A percentile compares a stretch with the other conserved stretches of the same genome.
Evolutionary conservation across 2,113 vertebrate genomes (phyloP).

Genomic region (Laticauda colubrina): DNA sequence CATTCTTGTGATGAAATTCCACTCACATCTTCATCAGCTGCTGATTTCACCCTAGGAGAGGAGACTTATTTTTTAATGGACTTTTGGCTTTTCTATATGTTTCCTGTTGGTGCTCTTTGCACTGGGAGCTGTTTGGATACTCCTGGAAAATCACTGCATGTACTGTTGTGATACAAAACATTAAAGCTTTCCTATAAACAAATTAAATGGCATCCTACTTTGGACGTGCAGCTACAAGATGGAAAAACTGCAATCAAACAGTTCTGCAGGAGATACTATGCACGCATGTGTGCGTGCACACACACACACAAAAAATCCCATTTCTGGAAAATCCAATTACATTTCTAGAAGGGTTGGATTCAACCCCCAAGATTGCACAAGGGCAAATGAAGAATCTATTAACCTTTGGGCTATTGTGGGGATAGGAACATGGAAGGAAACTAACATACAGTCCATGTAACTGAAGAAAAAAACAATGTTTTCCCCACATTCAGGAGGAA

Average conservation of each 20-base stretch:
- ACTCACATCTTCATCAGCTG: neutral
- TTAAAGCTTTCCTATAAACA: constrained; percentile 50
- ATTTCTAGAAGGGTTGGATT: constrained; percentile 68
- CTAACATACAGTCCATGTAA: constrained; percentile 68
- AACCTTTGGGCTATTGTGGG: constrained; percentile 61
- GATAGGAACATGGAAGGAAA: constrained; percentile 68
- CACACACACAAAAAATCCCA: constrained; percentile 47
- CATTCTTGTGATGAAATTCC: neutral
- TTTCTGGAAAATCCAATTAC: constrained; percentile 73
- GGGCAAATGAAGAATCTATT: constrained; percentile 67
- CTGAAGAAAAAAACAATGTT: constrained; percentile 50
- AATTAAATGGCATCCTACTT: constrained; percentile 65
- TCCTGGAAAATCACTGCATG: constrained; percentile 61
- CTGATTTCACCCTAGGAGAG: constrained; percentile 6
- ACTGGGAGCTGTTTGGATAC: constrained; percentile 53
- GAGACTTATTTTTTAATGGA: constrained; percentile 1
- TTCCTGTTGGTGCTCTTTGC: constrained; percentile 45
- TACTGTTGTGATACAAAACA: constrained; percentile 53
- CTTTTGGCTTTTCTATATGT: constrained; percentile 49
- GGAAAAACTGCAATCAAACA: constrained; percentile 68
- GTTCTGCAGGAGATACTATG: constrained; percentile 68
- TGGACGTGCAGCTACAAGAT: constrained; percentile 66
- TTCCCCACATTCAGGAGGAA: constrained; percentile 64
- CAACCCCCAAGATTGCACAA: constrained; percentile 52
- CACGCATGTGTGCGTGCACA: too few relatives aligned